Base-by-base conservation (phyloP, 2,113 vertebrate species). In the Saccopteryx bilineata region DNA sequence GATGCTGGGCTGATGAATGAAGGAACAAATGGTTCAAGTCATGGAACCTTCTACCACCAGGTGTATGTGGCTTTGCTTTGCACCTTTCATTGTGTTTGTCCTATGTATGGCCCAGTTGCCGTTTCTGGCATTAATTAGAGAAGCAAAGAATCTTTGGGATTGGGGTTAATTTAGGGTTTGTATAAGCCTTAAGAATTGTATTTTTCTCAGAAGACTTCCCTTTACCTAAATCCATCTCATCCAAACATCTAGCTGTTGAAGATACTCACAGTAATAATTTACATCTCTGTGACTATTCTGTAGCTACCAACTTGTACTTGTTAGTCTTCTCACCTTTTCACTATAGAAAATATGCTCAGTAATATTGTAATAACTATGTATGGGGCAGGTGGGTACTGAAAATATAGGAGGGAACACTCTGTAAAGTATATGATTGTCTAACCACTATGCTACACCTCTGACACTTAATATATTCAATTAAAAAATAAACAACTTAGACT, bases 151-250 rank as follows among this genome's bases (percentile, higher is more conserved):
- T 0, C 4, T 9, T 84, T 31, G 68, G 11, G 28, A 11, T 50
- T 54, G 7, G 33, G 33, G 28, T 82, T 65, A 66, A 90, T 52
- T 71, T n/a, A 56, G 8, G 39, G 33, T 71, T 65, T 48, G 56
- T 69, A 85, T 33, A 90, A 89, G 23, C 1, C 12, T 79, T 87
- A 75, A 93, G 23, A 69, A 56, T 28, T 87, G 54, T 66, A 76
- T 87, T 93, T 86, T 39, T 74, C 65, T 61, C 31, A 78, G 33
- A 95, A 81, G 46, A 39, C 56, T 86, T 90, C 23, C 46, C 18
- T 66, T 80, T 52, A 69, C 19, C 33, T 66, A 66, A 84, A 71
- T 33, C n/a, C 19, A 66, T 11, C 54, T 60, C 48, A 21, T 52
- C 60, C 17, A 76, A 39, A 23, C 21, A 17, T 10, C 18, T 54